These are phyloP conservation scores for Promerops cafer DNA, from an alignment of 2,113 vertebrate genomes.

Conservation along the genomic window DNA sequence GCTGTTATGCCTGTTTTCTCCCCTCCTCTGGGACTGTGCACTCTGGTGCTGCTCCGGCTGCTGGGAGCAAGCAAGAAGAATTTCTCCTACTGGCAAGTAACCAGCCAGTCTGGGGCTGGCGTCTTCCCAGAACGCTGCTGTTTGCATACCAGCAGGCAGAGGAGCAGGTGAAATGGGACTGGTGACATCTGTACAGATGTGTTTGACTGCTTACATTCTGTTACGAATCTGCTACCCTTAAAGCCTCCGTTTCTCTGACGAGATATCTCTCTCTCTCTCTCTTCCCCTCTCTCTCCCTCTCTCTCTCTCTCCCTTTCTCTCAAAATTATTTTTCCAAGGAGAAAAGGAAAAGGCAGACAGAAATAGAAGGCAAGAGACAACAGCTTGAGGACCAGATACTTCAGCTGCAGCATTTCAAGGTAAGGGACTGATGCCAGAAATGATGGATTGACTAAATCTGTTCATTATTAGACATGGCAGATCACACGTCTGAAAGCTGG, in stretches of 20 bases:
- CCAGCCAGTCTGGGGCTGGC: slow-evolving; percentile 50
- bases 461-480: slow-evolving; percentile 68
- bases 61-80: slow-evolving; percentile 33
- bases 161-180: slow-evolving; percentile 66
- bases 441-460: slow-evolving; percentile 34
- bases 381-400: slow-evolving; percentile 94
- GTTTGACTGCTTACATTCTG: slow-evolving; percentile 30
- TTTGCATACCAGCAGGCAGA: slow-evolving; percentile 36
- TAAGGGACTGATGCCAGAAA: slow-evolving; percentile 69
- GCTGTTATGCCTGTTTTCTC: slow-evolving; percentile 35
- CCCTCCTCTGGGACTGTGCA: slow-evolving; percentile 63
- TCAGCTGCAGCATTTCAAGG: slow-evolving; percentile 96
- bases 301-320: slow-evolving; percentile 45
- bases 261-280: slow-evolving; percentile 40
- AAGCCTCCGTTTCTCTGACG: slow-evolving; percentile 54
- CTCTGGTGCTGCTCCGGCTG: slow-evolving; percentile 59
- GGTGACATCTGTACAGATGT: slow-evolving; percentile 66
- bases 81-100: slow-evolving; percentile 60
- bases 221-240: slow-evolving; percentile 26
- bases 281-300: slow-evolving; percentile 25
- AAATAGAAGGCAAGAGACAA: slow-evolving; percentile 91
- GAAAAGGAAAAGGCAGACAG: slow-evolving; percentile 93
- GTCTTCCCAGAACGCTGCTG: slow-evolving; percentile 36
- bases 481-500: slow-evolving; percentile 54
- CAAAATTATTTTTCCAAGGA: slow-evolving; percentile 79